Conservation (phyloP, 2,797 vertebrate species). For the Platyrinchus mystaceus region DNA sequence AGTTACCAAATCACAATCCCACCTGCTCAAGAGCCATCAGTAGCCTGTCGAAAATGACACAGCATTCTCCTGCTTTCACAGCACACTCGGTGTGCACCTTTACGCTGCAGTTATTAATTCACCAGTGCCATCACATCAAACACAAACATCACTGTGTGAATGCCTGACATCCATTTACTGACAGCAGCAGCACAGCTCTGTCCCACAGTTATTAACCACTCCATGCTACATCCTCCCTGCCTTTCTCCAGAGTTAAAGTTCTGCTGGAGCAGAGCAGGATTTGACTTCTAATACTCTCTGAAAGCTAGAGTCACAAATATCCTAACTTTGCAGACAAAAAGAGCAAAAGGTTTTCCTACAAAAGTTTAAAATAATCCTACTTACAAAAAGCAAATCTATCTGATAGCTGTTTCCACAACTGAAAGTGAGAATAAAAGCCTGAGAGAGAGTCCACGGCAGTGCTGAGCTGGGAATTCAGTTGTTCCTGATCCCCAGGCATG, state of each 20-base stretch:
- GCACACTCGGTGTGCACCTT: not conserved
- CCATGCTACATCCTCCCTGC: not conserved
- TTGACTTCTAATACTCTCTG: not conserved
- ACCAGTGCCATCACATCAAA: not conserved
- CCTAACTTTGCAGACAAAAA: not conserved
- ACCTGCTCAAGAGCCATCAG: not conserved
- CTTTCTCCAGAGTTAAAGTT: not conserved
- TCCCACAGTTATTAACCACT: not conserved
- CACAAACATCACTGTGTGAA: not conserved
- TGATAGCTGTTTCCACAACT: not conserved
- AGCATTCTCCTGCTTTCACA: not conserved
- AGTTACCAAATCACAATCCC: not conserved
- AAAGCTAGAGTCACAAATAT: not conserved
- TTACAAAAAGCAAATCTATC: conserved; percentile 25
- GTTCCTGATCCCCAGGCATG: conserved; percentile 55
- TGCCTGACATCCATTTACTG: not conserved
- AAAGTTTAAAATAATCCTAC: conserved; percentile 40
- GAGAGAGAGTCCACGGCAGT: conserved; percentile 9
- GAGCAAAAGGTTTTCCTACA: not conserved
- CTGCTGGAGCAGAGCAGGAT: not conserved
- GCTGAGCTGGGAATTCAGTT: conserved; percentile 59
- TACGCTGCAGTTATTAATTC: not conserved
- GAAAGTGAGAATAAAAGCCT: conserved; percentile 42
- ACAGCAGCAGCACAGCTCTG: not conserved
- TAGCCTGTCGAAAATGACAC: not conserved